These are phyloP conservation scores for Scolopax bukidnonensis DNA, from an alignment of 2,797 vertebrate genomes.

Conservation along the genomic window DNA sequence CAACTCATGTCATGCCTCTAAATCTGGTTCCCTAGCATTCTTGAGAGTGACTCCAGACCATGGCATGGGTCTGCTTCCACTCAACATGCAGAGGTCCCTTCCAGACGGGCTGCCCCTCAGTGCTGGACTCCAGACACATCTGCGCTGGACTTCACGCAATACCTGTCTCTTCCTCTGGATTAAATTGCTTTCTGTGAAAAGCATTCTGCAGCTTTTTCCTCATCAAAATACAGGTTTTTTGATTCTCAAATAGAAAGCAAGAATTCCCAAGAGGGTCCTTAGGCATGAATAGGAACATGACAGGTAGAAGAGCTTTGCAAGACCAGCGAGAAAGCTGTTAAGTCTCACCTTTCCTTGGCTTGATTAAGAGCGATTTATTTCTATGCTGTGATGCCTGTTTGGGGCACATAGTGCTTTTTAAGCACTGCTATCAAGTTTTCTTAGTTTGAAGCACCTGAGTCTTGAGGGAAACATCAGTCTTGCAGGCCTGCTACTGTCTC, in stretches of 20 bases:
- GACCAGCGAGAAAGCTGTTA: slow-evolving; percentile 18
- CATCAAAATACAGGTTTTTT: neutral
- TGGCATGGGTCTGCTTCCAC: neutral
- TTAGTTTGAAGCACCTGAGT: slow-evolving; percentile 57
- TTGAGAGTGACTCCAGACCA: neutral
- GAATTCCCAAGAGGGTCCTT: slow-evolving; percentile 12
- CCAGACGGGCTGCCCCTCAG: neutral
- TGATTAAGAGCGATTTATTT: slow-evolving; percentile 65
- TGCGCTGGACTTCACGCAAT: rapidly evolving
- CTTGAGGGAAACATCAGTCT: slow-evolving; percentile 70
- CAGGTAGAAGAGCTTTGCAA: slow-evolving; percentile 33
- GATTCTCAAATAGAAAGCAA: slow-evolving; percentile 24
- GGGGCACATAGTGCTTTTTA: slow-evolving; percentile 67
- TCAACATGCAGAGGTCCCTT: neutral
- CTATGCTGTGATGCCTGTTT: slow-evolving; percentile 45
- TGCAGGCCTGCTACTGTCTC: slow-evolving; percentile 51
- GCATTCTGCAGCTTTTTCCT: neutral
- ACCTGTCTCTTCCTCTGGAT: neutral
- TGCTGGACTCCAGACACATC: rapidly evolving
- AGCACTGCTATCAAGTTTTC: slow-evolving; percentile 65
- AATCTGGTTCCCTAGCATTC: neutral
- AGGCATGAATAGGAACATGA: neutral
- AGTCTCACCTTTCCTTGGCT: slow-evolving; percentile 33
- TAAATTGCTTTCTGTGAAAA: neutral
- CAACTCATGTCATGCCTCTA: neutral